phyloP scores from a whole-genome alignment of 2,888 invertebrate genomes.

The Hirtodrosophila histrioides region DNA sequence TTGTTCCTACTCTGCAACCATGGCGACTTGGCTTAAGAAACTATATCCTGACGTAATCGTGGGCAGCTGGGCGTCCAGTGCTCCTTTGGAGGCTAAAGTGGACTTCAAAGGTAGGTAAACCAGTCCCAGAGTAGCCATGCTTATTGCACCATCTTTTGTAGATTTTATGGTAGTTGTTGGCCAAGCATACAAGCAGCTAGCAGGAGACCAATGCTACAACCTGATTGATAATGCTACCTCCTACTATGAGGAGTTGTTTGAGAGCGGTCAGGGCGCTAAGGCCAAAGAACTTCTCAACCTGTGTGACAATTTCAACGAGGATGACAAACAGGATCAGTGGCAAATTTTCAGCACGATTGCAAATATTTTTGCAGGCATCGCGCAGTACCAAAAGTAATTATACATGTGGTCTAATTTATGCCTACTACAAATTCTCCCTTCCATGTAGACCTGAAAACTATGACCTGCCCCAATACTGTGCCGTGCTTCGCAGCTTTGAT shows the following conservation, averaged over 20 bases:
- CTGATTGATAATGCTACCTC: conserved; percentile 64
- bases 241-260: conserved; percentile 58
- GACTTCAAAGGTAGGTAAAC: conserved; percentile 84
- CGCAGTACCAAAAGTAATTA: conserved; percentile 71
- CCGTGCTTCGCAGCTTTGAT: conserved; percentile 42
- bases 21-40: conserved; percentile 87
- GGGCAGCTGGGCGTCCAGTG: conserved; percentile 87
- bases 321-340: conserved; percentile 61
- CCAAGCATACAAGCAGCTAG: conserved; percentile 54
- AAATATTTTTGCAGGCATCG: conserved; percentile 67
- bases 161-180: conserved; percentile 75
- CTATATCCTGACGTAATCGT: conserved; percentile 86
- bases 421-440: neutral
- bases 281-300: conserved; percentile 63
- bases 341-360: conserved; percentile 70
- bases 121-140: neutral
- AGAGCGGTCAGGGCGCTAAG: conserved; percentile 31
- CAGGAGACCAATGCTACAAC: conserved; percentile 66
- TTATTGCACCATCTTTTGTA: conserved; percentile 6
- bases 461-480: conserved; percentile 51
- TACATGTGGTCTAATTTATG: rapidly evolving
- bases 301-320: conserved; percentile 60
- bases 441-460: conserved; percentile 42
- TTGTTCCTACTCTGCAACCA: conserved; percentile 87
- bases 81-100: conserved; percentile 86